Percentiles rank a stretch among this genome's conserved stretches.
Conservation (phyloP, 2,888 invertebrate species). For the Tribolium freemani region DNA sequence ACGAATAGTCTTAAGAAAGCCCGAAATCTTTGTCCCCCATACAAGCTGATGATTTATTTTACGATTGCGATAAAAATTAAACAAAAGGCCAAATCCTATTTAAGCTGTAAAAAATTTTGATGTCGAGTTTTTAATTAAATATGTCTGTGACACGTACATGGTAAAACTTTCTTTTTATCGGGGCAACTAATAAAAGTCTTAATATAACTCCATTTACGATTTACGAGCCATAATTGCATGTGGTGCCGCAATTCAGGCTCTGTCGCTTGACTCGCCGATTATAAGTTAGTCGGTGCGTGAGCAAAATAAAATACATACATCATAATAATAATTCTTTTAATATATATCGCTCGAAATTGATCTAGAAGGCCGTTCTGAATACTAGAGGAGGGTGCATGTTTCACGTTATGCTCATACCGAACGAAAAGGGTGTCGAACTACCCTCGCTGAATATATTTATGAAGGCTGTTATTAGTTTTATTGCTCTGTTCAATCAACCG, state of each 20-base stretch:
- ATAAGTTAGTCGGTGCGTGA: conserved; percentile 60
- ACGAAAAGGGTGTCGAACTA: conserved; percentile 33
- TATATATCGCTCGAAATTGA: conserved; percentile 54
- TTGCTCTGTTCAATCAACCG: conserved; percentile 18
- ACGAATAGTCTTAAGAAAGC: background rate
- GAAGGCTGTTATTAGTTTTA: conserved; percentile 29
- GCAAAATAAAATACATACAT: conserved; percentile 59
- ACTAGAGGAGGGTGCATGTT: conserved; percentile 35
- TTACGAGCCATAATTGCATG: conserved; percentile 65
- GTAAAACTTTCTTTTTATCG: conserved; percentile 41
- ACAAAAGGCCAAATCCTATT: conserved; percentile 17
- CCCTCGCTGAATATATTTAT: conserved; percentile 36
- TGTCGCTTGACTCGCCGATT: conserved; percentile 57
- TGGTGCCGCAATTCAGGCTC: conserved; percentile 62
- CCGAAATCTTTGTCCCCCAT: background rate
- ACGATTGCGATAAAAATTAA: conserved; percentile 32
- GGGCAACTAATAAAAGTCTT: conserved; percentile 57
- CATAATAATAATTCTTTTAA: conserved; percentile 58
- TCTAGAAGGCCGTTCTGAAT: conserved; percentile 47
- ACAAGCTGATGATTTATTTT: background rate
- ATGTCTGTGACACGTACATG: conserved; percentile 33
- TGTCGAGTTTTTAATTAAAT: conserved; percentile 41
- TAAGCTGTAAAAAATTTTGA: conserved; percentile 23
- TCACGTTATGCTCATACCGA: conserved; percentile 30
- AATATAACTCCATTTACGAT: conserved; percentile 65